Evolutionary conservation across 2,888 invertebrate species (phyloP).

Genomic region (Pollenia angustigena): DNA sequence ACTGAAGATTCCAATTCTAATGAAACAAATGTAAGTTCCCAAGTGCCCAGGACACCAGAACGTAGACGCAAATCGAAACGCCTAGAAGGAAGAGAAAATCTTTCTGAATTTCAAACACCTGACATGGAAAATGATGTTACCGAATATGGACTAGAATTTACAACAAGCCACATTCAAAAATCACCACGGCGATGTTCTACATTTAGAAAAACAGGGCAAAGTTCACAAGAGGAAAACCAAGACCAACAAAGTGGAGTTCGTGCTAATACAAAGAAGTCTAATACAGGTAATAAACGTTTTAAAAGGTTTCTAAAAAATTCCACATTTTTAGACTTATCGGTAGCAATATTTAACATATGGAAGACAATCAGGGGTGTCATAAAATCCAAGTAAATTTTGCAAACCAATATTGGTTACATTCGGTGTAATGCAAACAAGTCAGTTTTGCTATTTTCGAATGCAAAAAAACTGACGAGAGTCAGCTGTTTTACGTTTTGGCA

Average conservation of each 20-base stretch:
- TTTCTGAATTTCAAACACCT: slow-evolving; percentile 58
- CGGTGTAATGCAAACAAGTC: no score
- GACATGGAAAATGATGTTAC: slow-evolving; percentile 67
- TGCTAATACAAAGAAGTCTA: neutral
- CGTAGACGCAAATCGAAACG: neutral
- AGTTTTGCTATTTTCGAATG: no score
- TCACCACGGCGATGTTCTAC: slow-evolving; percentile 73
- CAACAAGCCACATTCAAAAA: slow-evolving; percentile 52
- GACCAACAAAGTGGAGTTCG: neutral
- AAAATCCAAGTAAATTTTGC: no score
- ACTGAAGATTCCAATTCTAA: neutral
- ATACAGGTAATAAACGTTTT: neutral
- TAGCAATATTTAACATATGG: no score
- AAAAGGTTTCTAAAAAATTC: no score
- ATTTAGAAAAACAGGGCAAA: slow-evolving; percentile 29
- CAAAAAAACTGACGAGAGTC: no score
- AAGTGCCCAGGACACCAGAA: neutral
- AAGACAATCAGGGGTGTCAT: no score
- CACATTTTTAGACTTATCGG: no score
- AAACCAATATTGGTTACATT: no score
- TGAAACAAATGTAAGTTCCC: neutral
- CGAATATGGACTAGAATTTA: slow-evolving; percentile 73
- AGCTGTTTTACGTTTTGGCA: no score
- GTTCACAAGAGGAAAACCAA: slow-evolving; percentile 18
- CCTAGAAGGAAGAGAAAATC: neutral